Evolutionary conservation across 2,797 vertebrate genomes (phyloP).

Genomic region (Epinephelus awoara): DNA sequence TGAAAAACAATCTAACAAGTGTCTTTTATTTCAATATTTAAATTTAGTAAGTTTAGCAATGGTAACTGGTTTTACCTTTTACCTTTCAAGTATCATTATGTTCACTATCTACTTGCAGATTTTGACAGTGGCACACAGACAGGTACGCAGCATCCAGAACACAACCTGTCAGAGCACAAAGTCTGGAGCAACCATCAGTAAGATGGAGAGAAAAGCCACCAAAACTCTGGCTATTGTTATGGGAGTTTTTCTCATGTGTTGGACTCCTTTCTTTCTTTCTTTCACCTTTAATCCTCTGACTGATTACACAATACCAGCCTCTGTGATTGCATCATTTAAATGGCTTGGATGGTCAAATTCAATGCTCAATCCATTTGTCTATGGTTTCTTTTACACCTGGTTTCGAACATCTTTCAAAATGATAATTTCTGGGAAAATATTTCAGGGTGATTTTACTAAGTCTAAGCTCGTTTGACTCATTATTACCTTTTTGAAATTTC

Average conservation of each 20-base stretch:
- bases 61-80: too few relatives aligned
- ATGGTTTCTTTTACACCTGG: too few relatives aligned
- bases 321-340: slow-evolving; percentile 19
- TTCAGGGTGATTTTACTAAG: too few relatives aligned
- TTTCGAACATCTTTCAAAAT: too few relatives aligned
- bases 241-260: slow-evolving; percentile 40
- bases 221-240: slow-evolving; percentile 15
- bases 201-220: neutral
- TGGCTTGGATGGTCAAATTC: slow-evolving; percentile 17
- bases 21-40: neutral
- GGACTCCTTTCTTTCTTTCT: slow-evolving; percentile 28
- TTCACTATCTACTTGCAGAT: slow-evolving; percentile 21
- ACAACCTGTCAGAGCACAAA: neutral
- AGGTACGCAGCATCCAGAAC: slow-evolving; percentile 41
- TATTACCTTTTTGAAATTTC: too few relatives aligned
- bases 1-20: neutral
- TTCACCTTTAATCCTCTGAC: neutral
- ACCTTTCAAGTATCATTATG: neutral
- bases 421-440: too few relatives aligned
- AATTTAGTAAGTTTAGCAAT: too few relatives aligned
- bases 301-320: neutral
- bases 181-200: slow-evolving; percentile 1
- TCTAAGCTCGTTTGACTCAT: too few relatives aligned
- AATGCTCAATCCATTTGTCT: too few relatives aligned
- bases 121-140: slow-evolving; percentile 33